These are phyloP conservation scores for Liopterus haemorrhoidalis DNA, from an alignment of 2,888 invertebrate species.

Conservation along the genomic window DNA sequence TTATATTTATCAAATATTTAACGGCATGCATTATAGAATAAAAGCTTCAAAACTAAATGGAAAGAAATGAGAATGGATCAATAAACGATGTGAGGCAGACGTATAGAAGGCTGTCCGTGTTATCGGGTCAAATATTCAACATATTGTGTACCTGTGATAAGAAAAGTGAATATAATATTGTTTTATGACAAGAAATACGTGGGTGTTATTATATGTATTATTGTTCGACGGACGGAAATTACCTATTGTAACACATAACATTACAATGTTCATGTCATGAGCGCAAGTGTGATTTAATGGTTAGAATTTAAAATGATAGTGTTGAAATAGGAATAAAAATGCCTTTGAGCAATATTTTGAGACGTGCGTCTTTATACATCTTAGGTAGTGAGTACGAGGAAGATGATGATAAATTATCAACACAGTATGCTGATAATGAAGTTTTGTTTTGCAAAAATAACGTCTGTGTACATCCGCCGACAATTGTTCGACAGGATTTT, in stretches of 20 bases:
- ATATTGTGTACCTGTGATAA: slow-evolving; percentile 19
- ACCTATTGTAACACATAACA: slow-evolving; percentile 5
- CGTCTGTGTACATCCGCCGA: slow-evolving; percentile 93
- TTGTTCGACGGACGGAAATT: no score
- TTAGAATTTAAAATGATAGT: no score
- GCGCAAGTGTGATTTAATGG: no score
- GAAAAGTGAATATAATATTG: no score
- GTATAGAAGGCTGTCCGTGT: slow-evolving; percentile 23
- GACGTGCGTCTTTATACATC: slow-evolving; percentile 73
- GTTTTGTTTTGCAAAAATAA: slow-evolving; percentile 90
- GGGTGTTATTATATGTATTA: no score
- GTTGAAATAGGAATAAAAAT: slow-evolving; percentile 51
- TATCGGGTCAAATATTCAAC: slow-evolving; percentile 23
- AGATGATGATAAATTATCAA: slow-evolving; percentile 54
- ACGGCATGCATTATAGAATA: slow-evolving; percentile 2
- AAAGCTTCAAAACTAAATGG: slow-evolving; percentile 1
- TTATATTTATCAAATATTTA: no score
- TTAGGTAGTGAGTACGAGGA: slow-evolving; percentile 59
- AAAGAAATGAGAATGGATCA: slow-evolving; percentile 23
- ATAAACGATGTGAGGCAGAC: slow-evolving; percentile 29
- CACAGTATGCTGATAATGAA: slow-evolving; percentile 74
- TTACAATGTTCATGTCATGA: neutral
- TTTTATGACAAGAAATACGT: no score
- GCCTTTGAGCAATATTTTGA: slow-evolving; percentile 72
- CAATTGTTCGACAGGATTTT: slow-evolving; percentile 71